Base-by-base conservation (phyloP, 2,888 invertebrate genomes). In the Hydriomena furcata region DNA sequence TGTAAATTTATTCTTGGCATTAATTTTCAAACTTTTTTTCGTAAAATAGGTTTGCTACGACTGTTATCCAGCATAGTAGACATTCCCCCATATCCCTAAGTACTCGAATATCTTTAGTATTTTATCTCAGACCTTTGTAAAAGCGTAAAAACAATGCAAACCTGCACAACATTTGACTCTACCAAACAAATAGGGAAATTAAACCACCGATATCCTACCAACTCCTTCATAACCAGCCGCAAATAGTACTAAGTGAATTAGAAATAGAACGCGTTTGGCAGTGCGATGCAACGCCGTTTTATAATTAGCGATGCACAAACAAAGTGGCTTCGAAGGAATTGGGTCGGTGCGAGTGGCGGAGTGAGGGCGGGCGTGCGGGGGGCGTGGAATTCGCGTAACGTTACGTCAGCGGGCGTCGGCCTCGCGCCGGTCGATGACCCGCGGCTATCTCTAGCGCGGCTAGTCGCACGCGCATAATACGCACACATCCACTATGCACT, bases 331-430 rank as follows among this genome's bases (percentile, higher is more conserved):
- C 81, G 73, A 76, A 85, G 85, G 88, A 90, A 90, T 88, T 89
- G 71, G 89, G 89, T 88, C 89, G 88, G 65, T 70, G 76, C 70
- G 76, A 66, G 75, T 68, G 62, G 63, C 66, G 65, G 70, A 53
- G 63, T 65, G 63, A 62, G 64, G 55, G 60, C 58, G 62, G n/a
- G 71, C 42, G 68, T 60, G 63, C 65, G 68, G 73, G 68, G 68
- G 62, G 71, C 73, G 78, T 73, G 85, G 86, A 85, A 87, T 88
- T 85, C 87, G 88, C 89, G 83, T 87, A 86, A 87, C 80, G 82
- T 90, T 90, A 89, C 89, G 90, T 90, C 89, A 90, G 87, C 83
- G 89, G 84, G 73, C 88, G 79, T 81, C 83, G 87, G 82, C 89
- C 89, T 81, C 84, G 79, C 80, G 66, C 60, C 85, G 90, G 88